These are phyloP conservation scores for Strigamia maritima DNA, from an alignment of 2,888 invertebrate genomes.

Conservation along the genomic window DNA sequence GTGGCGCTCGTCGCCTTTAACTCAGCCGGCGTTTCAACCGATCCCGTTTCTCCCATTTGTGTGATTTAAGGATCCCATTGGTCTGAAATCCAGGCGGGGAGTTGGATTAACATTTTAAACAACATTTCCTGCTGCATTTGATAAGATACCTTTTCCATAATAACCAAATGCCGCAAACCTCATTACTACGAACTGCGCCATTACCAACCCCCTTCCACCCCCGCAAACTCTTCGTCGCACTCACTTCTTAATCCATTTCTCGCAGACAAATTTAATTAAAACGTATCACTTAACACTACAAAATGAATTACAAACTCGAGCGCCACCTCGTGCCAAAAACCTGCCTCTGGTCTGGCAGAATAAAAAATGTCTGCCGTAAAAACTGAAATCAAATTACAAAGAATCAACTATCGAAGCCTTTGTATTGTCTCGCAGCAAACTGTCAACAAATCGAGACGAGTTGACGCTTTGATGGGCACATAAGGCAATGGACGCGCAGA, in stretches of 20 bases:
- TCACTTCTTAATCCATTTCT: slow-evolving; percentile 15
- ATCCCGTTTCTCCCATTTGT: slow-evolving; percentile 10
- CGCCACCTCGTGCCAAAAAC: background rate
- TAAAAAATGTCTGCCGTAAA: background rate
- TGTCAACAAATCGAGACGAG: slow-evolving; percentile 15
- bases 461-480: slow-evolving; percentile 8
- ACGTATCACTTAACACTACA: slow-evolving; percentile 10
- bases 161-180: slow-evolving; percentile 5
- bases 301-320: slow-evolving; percentile 10
- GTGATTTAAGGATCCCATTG: slow-evolving; percentile 10
- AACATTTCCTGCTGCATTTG: slow-evolving; percentile 15
- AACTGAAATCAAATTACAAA: slow-evolving; percentile 6
- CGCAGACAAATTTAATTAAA: slow-evolving; percentile 15
- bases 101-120: slow-evolving; percentile 15
- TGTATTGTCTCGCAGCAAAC: background rate
- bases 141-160: slow-evolving; percentile 15
- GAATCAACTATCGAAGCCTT: slow-evolving; percentile 4
- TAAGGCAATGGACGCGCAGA: background rate
- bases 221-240: background rate
- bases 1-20: background rate
- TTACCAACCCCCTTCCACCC: background rate
- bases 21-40: background rate
- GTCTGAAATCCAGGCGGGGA: slow-evolving; percentile 15
- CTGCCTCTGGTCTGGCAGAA: background rate
- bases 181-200: background rate